Evolutionary conservation across 1,140 invertebrate genomes (phyloP).

Genomic region (Drosophila athabasca): DNA sequence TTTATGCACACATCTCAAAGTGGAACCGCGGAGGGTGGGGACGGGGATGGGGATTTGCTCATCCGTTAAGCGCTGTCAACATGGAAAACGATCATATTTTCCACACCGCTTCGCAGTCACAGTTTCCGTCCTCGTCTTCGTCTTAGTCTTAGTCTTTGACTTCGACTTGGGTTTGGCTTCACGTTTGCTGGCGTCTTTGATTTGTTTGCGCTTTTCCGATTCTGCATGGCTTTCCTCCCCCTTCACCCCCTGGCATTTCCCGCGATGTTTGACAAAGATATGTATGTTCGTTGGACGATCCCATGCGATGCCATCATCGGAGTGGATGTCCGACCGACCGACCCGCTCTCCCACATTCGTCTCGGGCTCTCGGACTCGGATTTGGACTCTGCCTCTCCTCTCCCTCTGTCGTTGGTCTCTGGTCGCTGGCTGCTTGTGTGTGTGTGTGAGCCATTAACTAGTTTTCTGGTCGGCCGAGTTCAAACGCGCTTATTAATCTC

Average conservation of each 20-base stretch:
- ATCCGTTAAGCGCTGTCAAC: slow-evolving; percentile 31
- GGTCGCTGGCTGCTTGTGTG: neutral
- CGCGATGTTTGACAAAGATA: slow-evolving; percentile 19
- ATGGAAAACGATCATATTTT: slow-evolving; percentile 37
- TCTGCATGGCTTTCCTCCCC: too few species aligned
- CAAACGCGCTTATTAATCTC: slow-evolving; percentile 83
- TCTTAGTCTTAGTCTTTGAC: neutral
- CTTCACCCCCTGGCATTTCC: neutral
- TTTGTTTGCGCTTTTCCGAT: slow-evolving; percentile 17
- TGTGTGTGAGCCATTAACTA: slow-evolving; percentile 64
- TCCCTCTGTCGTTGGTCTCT: slow-evolving; percentile 1
- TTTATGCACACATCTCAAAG: slow-evolving; percentile 27
- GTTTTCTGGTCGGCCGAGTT: slow-evolving; percentile 83
- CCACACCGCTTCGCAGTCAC: slow-evolving; percentile 7
- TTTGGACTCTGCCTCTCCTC: neutral
- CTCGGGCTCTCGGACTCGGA: neutral
- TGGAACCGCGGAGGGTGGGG: neutral
- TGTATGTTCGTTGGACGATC: too few species aligned
- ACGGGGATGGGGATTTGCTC: slow-evolving; percentile 11
- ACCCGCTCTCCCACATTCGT: slow-evolving; percentile 16
- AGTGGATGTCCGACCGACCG: too few species aligned
- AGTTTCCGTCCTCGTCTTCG: neutral
- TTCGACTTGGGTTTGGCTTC: slow-evolving; percentile 4
- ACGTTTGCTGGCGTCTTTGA: slow-evolving; percentile 12
- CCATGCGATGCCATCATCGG: too few species aligned